Conservation (phyloP, 2,888 invertebrate species). For the Polymixis flavicincta region DNA sequence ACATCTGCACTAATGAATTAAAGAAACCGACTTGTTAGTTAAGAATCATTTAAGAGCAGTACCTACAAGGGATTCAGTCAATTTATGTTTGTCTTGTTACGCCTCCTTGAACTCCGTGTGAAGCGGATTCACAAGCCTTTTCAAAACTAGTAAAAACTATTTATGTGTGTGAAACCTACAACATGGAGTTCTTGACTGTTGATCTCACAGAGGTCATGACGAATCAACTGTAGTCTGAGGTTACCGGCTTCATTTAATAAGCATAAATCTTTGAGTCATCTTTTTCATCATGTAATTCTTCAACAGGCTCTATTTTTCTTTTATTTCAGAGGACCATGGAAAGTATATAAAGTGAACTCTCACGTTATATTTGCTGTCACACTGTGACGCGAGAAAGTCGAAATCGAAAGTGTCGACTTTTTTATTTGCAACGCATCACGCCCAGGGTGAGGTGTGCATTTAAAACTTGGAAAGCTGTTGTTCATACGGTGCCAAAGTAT, state of each 20-base stretch:
- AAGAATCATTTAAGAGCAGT: conserved; percentile 31
- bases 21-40: conserved; percentile 27
- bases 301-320: conserved; percentile 4
- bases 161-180: conserved; percentile 31
- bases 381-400: conserved; percentile 76
- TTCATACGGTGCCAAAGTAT: conserved; percentile 35
- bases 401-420: conserved; percentile 78
- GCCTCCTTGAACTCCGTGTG: conserved; percentile 52
- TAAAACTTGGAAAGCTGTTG: conserved; percentile 63
- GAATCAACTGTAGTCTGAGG: conserved; percentile 23
- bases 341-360: conserved; percentile 35
- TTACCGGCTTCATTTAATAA: conserved; percentile 14
- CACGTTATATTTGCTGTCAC: conserved; percentile 78
- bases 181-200: conserved; percentile 48
- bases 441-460: conserved; percentile 64
- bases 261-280: conserved; percentile 10
- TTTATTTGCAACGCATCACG: conserved; percentile 74
- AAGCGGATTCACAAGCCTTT: conserved; percentile 31
- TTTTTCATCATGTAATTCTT: not conserved
- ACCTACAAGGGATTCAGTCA: conserved; percentile 16
- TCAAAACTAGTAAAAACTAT: conserved; percentile 36
- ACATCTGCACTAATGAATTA: conserved; percentile 12
- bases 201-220: conserved; percentile 43
- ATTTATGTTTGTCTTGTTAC: conserved; percentile 36
- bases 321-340: conserved; percentile 17